Conservation (phyloP, 2,797 vertebrate species). For the Chiroxiphia lanceolata region DNA sequence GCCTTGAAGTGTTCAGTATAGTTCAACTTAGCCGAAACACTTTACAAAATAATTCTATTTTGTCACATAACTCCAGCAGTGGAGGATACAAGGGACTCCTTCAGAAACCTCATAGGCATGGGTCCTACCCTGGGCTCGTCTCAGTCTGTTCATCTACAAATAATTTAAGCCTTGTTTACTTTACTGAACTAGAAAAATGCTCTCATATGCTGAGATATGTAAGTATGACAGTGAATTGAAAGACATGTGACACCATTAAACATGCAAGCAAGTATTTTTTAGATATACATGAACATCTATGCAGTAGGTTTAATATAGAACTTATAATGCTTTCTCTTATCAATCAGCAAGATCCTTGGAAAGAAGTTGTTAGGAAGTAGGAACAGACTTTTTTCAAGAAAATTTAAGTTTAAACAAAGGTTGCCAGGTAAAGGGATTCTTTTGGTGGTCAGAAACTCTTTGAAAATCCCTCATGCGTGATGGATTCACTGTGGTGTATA, state of each 20-base stretch:
- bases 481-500: neutral
- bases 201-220: neutral
- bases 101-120: neutral
- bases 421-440: neutral
- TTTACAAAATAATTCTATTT: neutral
- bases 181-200: neutral
- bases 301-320: neutral
- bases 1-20: neutral
- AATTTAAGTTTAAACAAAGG: neutral
- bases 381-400: neutral
- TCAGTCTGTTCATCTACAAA: neutral
- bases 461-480: neutral
- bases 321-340: neutral
- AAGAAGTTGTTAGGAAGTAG: neutral
- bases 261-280: neutral
- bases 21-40: neutral
- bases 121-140: neutral
- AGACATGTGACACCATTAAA: neutral
- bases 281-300: neutral
- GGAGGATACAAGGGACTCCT: neutral
- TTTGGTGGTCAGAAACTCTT: neutral
- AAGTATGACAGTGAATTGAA: neutral
- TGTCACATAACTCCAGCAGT: neutral
- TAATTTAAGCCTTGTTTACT: neutral
- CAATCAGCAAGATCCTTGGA: neutral